Conservation (phyloP, 1,140 invertebrate genomes). For the Agrypnia vestita region DNA sequence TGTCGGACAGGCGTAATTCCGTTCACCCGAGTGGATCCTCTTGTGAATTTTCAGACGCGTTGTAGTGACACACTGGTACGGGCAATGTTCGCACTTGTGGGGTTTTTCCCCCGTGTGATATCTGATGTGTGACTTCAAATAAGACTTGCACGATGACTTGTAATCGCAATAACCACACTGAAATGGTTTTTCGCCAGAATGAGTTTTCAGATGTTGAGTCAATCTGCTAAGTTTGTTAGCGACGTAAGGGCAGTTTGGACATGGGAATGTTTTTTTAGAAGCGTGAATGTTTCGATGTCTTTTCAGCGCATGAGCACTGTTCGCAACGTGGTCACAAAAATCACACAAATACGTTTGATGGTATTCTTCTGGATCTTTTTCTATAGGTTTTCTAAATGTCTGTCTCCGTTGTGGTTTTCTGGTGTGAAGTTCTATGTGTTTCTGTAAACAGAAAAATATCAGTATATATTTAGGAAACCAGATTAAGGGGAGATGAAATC, state of each 20-base stretch:
- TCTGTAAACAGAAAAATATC: constrained; percentile 42
- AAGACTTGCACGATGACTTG: constrained; percentile 70
- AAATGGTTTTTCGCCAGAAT: constrained; percentile 73
- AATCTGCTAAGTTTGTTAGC: constrained; percentile 62
- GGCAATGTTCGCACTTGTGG: constrained; percentile 45
- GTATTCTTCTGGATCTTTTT: not conserved
- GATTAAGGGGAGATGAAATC: too few species aligned
- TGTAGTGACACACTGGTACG: constrained; percentile 22
- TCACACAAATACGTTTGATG: constrained; percentile 24
- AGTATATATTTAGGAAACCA: too few species aligned
- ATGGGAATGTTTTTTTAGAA: constrained; percentile 62
- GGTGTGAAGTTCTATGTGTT: constrained; percentile 46
- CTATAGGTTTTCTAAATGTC: not conserved
- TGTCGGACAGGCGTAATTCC: constrained; percentile 27
- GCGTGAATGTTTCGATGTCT: constrained; percentile 59
- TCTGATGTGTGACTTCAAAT: constrained; percentile 65
- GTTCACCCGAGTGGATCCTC: constrained; percentile 37
- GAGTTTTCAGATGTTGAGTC: constrained; percentile 65
- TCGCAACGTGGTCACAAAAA: constrained; percentile 1
- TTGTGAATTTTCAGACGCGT: constrained; percentile 26
- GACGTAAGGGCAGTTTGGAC: constrained; percentile 63
- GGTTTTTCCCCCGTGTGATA: constrained; percentile 55
- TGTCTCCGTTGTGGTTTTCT: constrained; percentile 55
- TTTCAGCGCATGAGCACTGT: constrained; percentile 2
- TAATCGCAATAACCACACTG: constrained; percentile 71